Conservation (phyloP, 2,797 vertebrate species). For the Potorous gilbertii region DNA sequence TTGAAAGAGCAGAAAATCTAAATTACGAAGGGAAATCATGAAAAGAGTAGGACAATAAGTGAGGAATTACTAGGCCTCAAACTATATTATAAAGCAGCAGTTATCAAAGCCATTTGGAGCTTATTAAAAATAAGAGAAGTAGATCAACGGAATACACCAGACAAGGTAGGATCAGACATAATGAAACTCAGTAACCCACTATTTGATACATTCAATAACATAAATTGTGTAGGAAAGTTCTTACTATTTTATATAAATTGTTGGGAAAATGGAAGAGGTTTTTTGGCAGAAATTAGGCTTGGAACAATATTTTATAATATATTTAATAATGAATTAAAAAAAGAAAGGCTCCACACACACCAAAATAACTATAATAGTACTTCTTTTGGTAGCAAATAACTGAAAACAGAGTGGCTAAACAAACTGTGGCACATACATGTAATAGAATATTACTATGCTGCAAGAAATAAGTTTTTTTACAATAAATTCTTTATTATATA, state of each 20-base stretch:
- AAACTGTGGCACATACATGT: neutral
- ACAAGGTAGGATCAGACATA: neutral
- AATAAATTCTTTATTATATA: neutral
- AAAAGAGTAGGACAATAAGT: neutral
- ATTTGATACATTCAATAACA: neutral
- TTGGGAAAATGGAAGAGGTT: neutral
- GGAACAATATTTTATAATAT: neutral
- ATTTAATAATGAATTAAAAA: neutral
- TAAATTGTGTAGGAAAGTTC: neutral
- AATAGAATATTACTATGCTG: neutral
- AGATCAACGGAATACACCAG: neutral
- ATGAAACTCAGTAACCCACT: neutral
- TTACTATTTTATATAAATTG: neutral
- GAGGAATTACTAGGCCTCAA: neutral
- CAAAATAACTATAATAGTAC: neutral
- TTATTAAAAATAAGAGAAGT: neutral
- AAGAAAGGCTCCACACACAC: neutral
- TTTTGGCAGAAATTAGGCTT: neutral
- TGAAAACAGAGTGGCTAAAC: neutral
- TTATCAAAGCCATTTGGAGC: neutral
- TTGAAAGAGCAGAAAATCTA: neutral
- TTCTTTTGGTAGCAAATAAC: neutral
- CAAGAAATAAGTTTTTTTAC: neutral
- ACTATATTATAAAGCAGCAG: neutral
- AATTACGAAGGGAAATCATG: neutral